Base-by-base conservation (phyloP, 2,888 invertebrate species). In the Apeira syringaria region DNA sequence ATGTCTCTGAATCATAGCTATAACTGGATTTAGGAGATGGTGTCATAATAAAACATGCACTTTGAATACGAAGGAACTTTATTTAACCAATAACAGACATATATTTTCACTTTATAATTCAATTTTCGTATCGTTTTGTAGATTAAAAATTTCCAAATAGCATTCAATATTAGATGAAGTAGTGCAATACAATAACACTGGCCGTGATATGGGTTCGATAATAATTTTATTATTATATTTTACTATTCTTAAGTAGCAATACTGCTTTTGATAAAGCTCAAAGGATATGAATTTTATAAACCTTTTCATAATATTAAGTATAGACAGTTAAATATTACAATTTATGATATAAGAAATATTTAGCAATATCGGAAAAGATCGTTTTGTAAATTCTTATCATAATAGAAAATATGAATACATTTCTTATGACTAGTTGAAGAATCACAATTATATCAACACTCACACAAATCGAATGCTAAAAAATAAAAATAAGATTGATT, bases 391-490 rank as follows among this genome's bases (percentile, higher is more conserved):
- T 76, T 82, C 68, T 77, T 68, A 47, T 52, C 49, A 74, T 82
- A 80, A 80, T 85, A 83, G 81, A 87, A 88, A 88, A 87, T 87
- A 86, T 85, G 72, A 80, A 80, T 88, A 83, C 71, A 80, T 83
- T 86, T 81, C 81, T 86, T 87, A 85, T 29, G 57, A 67, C 69
- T 85, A 85, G 55, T 73, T 70, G 75, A 70, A 75, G 65, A 74
- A 83, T 87, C 83, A 87, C 82, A 86, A 82, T 83, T 73, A n/a
- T n/a, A n/a, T 76, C 58, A 76, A 86, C 76, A 78, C 69, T 72
- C 80, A 81, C 73, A 67, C 58, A 54, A 59, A 61, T 53, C 25
- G 42, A 30, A 48, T 50, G 51, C 45, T 44, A 40, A 51, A 53
- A 45, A 20, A 38, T 53, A 11, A 42, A 34, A 28, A 47, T 45